Base-by-base conservation (phyloP, 1,140 invertebrate genomes). In the Dreissena rostriformis region DNA sequence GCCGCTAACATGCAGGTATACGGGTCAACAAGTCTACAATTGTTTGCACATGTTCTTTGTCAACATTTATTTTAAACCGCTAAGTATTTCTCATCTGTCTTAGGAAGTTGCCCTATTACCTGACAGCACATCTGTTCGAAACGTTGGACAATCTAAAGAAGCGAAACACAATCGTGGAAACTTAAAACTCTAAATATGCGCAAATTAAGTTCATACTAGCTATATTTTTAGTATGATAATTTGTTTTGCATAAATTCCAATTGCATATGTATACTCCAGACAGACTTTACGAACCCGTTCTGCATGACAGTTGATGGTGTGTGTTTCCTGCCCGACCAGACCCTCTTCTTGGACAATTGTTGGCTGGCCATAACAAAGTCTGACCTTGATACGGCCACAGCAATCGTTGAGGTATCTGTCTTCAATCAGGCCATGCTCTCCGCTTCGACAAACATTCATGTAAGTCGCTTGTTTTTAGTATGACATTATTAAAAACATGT, bases 401-500 rank as follows among this genome's bases (percentile, higher is more conserved):
- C 24, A 1, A 53, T 22, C 12, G 66, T 80, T 12, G 57, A 80
- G 0, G 52, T 80, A 7, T 55, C 66, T n/a, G 53, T 53, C 8
- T 80, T 70, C 53, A 80, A 80, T 17, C 77, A 80, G n/a, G 77
- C 77, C 5, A 15, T 80, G 77, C 15, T 80, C 12, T 55, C 49
- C 6, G 17, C 52, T 24, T 52, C 66, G 19, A 24, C 22, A 1
- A n/a, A n/a, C 4, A 28, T 80, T 28, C 15, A 70, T 22, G 77
- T 80, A 28, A 52, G 65, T n/a, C 17, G 26, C 29, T 15, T 11
- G 11, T 12, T 26, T 11, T 26, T 28, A 14, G 24, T 15, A 39
- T 39, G 39, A 39, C 39, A 39, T 39, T 39, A 5, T 39, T 8
- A 2, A 8, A 39, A 39, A 39, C 39, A 39, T 8, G 39, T 39